Conservation (phyloP, 2,797 vertebrate genomes). For the Ptychadena robeensis region DNA sequence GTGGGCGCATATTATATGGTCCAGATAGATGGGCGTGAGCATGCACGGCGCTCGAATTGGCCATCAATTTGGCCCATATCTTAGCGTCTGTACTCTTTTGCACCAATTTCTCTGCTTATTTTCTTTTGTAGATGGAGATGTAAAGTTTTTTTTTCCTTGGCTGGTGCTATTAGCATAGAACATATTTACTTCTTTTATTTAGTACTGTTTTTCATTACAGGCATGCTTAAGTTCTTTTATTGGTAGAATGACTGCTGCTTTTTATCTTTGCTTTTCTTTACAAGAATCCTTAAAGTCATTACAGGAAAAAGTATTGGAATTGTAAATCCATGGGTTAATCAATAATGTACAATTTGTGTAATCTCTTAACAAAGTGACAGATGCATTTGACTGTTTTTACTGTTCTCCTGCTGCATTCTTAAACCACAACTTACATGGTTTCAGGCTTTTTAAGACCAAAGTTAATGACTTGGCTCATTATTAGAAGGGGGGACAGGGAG, state of each 20-base stretch:
- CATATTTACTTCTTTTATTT: constrained; percentile 48
- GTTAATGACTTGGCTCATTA: constrained; percentile 41
- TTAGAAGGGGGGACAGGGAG: constrained; percentile 21
- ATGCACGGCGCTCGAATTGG: no score
- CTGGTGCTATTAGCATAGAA: constrained; percentile 35
- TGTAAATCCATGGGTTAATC: constrained; percentile 49
- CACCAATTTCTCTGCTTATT: neutral
- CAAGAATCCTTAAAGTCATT: constrained; percentile 52
- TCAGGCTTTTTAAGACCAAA: constrained; percentile 62
- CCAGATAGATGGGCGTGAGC: no score
- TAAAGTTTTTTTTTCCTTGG: constrained; percentile 27
- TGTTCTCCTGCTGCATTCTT: constrained; percentile 55
- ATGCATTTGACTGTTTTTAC: constrained; percentile 60
- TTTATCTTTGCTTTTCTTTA: constrained; percentile 48
- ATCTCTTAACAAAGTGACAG: constrained; percentile 55
- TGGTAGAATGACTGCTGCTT: constrained; percentile 47
- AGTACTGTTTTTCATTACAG: constrained; percentile 56
- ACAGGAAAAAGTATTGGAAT: constrained; percentile 58
- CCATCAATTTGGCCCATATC: no score
- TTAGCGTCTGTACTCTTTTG: no score
- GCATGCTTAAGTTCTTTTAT: constrained; percentile 52
- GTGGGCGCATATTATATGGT: no score
- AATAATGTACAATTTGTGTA: constrained; percentile 50
- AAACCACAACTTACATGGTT: constrained; percentile 44
- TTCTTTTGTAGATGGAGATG: constrained; percentile 24